Percentiles rank a stretch among this genome's conserved stretches.
Evolutionary conservation across 2,113 vertebrate genomes (phyloP).

Genomic region (Etheostoma spectabile): DNA sequence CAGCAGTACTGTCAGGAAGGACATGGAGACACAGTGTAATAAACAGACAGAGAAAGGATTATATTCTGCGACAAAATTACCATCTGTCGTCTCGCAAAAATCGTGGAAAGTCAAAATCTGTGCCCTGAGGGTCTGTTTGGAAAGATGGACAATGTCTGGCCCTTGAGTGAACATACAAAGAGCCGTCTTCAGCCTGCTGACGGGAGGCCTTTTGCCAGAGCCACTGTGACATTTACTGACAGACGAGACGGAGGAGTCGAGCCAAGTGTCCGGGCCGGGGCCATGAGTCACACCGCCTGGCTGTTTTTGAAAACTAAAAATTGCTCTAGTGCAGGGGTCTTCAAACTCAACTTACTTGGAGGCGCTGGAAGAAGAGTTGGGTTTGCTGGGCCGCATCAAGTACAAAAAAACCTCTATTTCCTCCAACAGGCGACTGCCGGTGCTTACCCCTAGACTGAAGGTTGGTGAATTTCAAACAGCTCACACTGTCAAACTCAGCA

Average conservation of each 20-base stretch:
- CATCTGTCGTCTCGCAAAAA: constrained; percentile 48
- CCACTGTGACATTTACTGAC: constrained; percentile 76
- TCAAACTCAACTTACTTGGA: too few relatives aligned
- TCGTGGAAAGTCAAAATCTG: constrained; percentile 58
- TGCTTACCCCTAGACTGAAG: too few relatives aligned
- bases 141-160: constrained; percentile 54
- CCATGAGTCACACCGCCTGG: constrained; percentile 50
- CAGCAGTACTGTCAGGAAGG: constrained; percentile 13
- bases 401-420: too few relatives aligned
- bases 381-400: too few relatives aligned
- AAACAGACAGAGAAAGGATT: constrained; percentile 56
- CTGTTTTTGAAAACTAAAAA: constrained; percentile 15
- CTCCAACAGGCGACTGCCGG: too few relatives aligned
- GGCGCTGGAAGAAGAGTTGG: too few relatives aligned
- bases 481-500: too few relatives aligned
- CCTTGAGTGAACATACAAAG: constrained; percentile 72
- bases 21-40: neutral
- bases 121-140: constrained; percentile 50
- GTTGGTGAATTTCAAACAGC: too few relatives aligned
- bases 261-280: constrained; percentile 35
- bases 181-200: constrained; percentile 63
- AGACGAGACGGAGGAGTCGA: constrained; percentile 41
- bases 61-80: constrained; percentile 36
- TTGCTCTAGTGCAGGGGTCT: neutral
- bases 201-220: constrained; percentile 58